A percentile compares a stretch with the other conserved stretches of the same genome.
Evolutionary conservation across 2,797 vertebrate genomes (phyloP).

Genomic region (Chelon auratus): DNA sequence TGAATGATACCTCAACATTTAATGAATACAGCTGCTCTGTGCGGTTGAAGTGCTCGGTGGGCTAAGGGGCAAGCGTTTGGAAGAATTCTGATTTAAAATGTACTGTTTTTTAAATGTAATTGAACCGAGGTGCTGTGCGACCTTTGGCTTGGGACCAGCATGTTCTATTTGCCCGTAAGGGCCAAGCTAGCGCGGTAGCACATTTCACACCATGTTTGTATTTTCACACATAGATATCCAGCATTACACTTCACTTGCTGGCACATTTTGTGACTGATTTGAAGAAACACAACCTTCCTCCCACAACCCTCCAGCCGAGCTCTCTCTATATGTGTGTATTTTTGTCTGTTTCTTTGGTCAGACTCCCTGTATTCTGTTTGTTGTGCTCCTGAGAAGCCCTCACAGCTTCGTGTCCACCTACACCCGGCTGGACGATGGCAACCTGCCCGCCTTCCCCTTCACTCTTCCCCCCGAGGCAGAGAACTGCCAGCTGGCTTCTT

Average conservation of each 20-base stretch:
- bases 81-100: not conserved
- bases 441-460: conserved; percentile 18
- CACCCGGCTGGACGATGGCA: conserved; percentile 43
- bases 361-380: conserved; percentile 13
- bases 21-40: not conserved
- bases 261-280: conserved; percentile 23
- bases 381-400: conserved; percentile 10
- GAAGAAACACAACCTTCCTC: conserved; percentile 22
- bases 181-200: not conserved
- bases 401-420: conserved; percentile 34
- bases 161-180: not conserved
- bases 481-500: conserved; percentile 46
- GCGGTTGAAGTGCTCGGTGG: not conserved
- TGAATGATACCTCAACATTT: not conserved
- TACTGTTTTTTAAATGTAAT: not conserved
- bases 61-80: not conserved
- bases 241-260: conserved; percentile 9
- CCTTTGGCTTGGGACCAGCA: conserved; percentile 1
- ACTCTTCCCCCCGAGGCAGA: conserved; percentile 7
- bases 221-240: conserved; percentile 27
- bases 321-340: conserved; percentile 1
- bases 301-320: conserved; percentile 21
- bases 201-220: conserved; percentile 21
- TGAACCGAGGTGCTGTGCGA: not conserved
- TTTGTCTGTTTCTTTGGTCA: conserved; percentile 2